Evolutionary conservation across 2,113 vertebrate genomes (phyloP), one percentile per base, ranked within the genome.

Genomic region (Oncorhynchus gorbuscha): DNA sequence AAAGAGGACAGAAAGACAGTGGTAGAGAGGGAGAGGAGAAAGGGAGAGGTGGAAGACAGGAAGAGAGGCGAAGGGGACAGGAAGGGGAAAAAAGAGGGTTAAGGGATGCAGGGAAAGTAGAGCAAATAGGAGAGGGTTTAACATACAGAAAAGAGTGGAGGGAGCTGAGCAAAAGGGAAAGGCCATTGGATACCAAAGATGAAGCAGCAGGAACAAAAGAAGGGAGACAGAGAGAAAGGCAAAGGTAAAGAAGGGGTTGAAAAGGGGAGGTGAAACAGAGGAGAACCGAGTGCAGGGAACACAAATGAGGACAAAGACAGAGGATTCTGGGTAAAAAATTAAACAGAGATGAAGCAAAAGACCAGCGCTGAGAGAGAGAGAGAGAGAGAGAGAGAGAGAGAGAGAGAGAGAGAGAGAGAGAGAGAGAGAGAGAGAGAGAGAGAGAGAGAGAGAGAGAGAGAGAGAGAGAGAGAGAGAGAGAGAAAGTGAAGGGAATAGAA

Each of bases 81-180:
- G 55, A 12, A 18, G 48, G 55, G 28, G 68, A 65, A 51, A 76
- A 20, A 80, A 80, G 4, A 68, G 18, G 66, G 66, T 30, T 68
- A 4, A 58, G 3, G 30, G 35, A 73, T 35, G 20, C 22, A 74
- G 22, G 24, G 48, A 69, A 81, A 61, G 24, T 80, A 73, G 1
- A 22, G 4, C 0, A 8, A 8, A 26, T 74, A 62, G 8, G 3
- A 39, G 68, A 70, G 32, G 35, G 35, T 39, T 39, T 39, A 7
- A 39, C 7, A 1, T 14, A 4, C 6, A 45, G 35, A 74, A 20
- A 67, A 51, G 0, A 24, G 8, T 51, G 5, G 28, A 74, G 20
- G 62, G 28, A 66, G 55, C 64, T 28, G 39, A 24, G 55, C n/a
- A 28, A 4, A n/a, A 3, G 9, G 26, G 59, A 26, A 14, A 51